Percentiles rank a stretch among this genome's conserved stretches.
Conservation (phyloP, 2,888 invertebrate species). For the Sympetrum striolatum region DNA sequence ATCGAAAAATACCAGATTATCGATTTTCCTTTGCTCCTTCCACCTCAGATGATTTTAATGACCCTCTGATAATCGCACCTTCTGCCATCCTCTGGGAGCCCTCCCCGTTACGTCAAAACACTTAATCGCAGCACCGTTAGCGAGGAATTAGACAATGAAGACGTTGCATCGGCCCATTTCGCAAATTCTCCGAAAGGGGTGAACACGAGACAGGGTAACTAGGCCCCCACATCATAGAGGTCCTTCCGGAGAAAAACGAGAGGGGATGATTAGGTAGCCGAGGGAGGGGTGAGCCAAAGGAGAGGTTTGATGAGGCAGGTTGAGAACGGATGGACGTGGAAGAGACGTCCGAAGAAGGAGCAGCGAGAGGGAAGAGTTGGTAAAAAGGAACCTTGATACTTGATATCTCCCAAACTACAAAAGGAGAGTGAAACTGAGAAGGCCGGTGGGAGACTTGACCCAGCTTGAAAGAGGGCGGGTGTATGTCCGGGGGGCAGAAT, state of each 20-base stretch:
- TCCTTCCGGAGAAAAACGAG: background rate
- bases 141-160: background rate
- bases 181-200: background rate
- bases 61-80: no score
- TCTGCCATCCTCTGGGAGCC: background rate
- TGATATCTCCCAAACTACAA: constrained; percentile 26
- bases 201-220: background rate
- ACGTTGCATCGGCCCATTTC: background rate
- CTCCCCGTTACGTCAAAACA: background rate
- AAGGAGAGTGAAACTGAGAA: constrained; percentile 38
- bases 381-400: constrained; percentile 12
- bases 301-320: constrained; percentile 25
- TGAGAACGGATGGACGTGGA: background rate
- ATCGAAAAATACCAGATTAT: no score
- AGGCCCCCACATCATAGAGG: background rate
- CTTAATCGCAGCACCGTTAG: background rate
- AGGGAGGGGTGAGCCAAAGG: background rate
- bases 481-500: background rate
- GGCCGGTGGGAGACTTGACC: constrained; percentile 33
- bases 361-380: background rate
- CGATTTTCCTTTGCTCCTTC: no score
- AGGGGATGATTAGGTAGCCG: background rate
- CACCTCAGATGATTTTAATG: no score
- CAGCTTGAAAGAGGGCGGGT: constrained; percentile 33
- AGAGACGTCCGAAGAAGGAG: background rate